phyloP scores from a whole-genome alignment of 2,888 invertebrate species.

The Pollenia angustigena region DNA sequence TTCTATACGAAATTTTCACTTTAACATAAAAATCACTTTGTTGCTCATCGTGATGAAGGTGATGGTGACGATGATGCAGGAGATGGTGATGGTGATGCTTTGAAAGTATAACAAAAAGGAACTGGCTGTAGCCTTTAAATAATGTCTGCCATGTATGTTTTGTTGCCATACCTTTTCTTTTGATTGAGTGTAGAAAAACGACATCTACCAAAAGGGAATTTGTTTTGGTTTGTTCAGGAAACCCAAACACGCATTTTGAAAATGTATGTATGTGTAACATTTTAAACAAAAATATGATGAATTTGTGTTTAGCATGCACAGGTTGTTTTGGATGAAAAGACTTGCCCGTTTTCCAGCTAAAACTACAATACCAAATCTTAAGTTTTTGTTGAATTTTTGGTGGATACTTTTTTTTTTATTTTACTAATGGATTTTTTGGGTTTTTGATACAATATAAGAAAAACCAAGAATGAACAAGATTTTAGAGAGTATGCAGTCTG shows the following conservation, averaged over 20 bases:
- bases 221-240: conserved; percentile 53
- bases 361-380: conserved; percentile 27
- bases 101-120: conserved; percentile 50
- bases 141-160: conserved; percentile 29
- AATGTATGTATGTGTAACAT: conserved; percentile 62
- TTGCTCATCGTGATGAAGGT: conserved; percentile 15
- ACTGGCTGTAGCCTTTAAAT: conserved; percentile 29
- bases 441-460: conserved; percentile 57
- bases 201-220: conserved; percentile 61
- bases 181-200: conserved; percentile 5
- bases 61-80: conserved; percentile 33
- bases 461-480: conserved; percentile 30
- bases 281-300: conserved; percentile 74
- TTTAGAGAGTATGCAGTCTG: conserved; percentile 19
- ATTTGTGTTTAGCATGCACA: conserved; percentile 75
- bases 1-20: conserved; percentile 53
- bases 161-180: not conserved
- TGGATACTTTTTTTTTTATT: conserved; percentile 23
- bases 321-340: conserved; percentile 56
- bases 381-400: conserved; percentile 4
- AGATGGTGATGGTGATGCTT: conserved; percentile 37
- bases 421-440: conserved; percentile 68
- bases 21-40: conserved; percentile 45
- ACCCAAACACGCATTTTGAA: conserved; percentile 55
- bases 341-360: conserved; percentile 32